These are phyloP conservation scores for Oreochromis spilurus DNA, from an alignment of 2,113 vertebrate species.

Conservation along the genomic window DNA sequence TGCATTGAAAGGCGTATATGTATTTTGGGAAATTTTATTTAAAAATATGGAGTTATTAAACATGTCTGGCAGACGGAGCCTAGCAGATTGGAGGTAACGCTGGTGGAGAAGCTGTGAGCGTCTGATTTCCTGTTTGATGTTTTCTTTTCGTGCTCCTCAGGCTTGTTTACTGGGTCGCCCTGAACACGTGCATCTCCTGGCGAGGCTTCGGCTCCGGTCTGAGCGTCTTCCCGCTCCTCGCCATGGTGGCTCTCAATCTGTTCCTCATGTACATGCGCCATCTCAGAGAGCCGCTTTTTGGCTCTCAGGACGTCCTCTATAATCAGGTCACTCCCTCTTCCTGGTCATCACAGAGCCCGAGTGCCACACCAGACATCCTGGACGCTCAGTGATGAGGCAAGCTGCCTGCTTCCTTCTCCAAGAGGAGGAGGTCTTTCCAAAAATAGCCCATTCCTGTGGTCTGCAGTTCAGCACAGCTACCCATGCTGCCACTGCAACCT, in stretches of 20 bases:
- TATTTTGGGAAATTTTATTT: neutral
- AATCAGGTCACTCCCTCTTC: conserved; percentile 63
- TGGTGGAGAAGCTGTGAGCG: neutral
- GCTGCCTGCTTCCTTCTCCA: conserved; percentile 45
- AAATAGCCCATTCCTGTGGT: conserved; percentile 75
- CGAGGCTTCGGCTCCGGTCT: conserved; percentile 75
- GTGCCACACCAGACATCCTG: conserved; percentile 10
- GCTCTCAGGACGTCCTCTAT: conserved; percentile 46
- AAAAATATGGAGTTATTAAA: neutral
- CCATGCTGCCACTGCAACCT: conserved; percentile 60
- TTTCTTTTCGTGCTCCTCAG: conserved; percentile 36
- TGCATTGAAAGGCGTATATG: neutral
- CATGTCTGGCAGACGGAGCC: neutral
- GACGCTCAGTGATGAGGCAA: conserved; percentile 33
- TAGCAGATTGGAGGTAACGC: neutral
- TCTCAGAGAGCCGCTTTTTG: conserved; percentile 52
- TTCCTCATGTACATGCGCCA: conserved; percentile 65
- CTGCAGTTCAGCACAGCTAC: conserved; percentile 55
- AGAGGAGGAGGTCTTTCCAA: conserved; percentile 60
- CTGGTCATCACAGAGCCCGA: conserved; percentile 53
- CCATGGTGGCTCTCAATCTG: conserved; percentile 69
- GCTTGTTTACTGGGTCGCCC: conserved; percentile 70
- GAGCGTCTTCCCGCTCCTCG: conserved; percentile 70
- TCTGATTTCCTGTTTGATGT: conserved; percentile 13
- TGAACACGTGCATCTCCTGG: conserved; percentile 66